phyloP scores from a whole-genome alignment of 37 sponge, comb jelly and placozoan species.

The Agelas oroides region DNA sequence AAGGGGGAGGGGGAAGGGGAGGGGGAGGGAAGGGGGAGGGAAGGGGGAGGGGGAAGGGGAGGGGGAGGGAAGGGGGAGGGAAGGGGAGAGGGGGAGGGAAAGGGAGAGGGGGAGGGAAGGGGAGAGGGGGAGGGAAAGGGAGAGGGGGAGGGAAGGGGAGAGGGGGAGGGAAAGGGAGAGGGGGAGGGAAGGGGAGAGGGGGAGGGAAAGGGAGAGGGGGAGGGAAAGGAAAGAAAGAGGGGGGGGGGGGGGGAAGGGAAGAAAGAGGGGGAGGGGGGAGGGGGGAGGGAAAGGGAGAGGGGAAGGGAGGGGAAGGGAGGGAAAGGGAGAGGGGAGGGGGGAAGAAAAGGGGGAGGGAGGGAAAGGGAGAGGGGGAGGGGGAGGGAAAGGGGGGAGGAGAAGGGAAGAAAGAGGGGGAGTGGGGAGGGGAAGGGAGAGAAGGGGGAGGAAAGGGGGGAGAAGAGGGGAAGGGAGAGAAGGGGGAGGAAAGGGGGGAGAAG shows the following conservation, averaged over 20 bases:
- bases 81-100: too few relatives aligned
- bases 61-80: neutral
- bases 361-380: constrained; percentile 5
- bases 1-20: constrained; percentile 5
- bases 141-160: constrained; percentile 3
- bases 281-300: constrained; percentile 20
- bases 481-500: neutral
- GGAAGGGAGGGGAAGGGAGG: constrained; percentile 6
- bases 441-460: constrained; percentile 4
- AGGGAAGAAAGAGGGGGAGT: neutral
- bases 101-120: neutral
- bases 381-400: constrained; percentile 2
- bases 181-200: neutral
- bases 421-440: neutral
- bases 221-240: constrained; percentile 4
- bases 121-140: constrained; percentile 10
- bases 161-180: neutral
- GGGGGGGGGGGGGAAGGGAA: neutral
- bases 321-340: neutral
- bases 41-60: neutral
- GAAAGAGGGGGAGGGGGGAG: neutral
- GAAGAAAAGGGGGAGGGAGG: neutral
- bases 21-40: neutral
- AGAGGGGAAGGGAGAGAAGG: constrained; percentile 1
- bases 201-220: neutral